Evolutionary conservation across 2,797 vertebrate genomes (phyloP).

Genomic region (Danio jaintianensis): DNA sequence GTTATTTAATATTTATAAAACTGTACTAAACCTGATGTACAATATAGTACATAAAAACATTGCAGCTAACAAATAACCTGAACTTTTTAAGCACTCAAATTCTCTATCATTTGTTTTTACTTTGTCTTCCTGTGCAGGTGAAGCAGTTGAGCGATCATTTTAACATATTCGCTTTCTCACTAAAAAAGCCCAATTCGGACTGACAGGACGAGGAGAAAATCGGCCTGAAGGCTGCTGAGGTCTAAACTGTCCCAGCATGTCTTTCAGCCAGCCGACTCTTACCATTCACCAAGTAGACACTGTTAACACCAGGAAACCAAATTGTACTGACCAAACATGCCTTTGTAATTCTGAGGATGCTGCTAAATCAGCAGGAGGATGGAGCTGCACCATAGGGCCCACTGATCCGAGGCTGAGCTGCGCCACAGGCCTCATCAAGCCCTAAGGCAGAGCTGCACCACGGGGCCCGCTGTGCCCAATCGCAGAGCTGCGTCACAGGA

Average conservation of each 20-base stretch:
- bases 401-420: constrained; percentile 25
- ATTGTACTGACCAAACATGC: constrained; percentile 53
- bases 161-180: constrained; percentile 91
- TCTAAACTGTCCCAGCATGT: constrained; percentile 77
- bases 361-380: constrained; percentile 30
- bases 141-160: constrained; percentile 94
- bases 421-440: constrained; percentile 6
- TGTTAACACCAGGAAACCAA: constrained; percentile 59
- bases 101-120: neutral
- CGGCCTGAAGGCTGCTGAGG: constrained; percentile 85
- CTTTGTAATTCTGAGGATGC: constrained; percentile 42
- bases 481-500: constrained; percentile 35
- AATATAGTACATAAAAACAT: neutral
- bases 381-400: constrained; percentile 40
- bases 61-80: no score
- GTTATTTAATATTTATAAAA: no score
- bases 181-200: constrained; percentile 90
- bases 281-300: constrained; percentile 84
- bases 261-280: constrained; percentile 80
- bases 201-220: constrained; percentile 94
- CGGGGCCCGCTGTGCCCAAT: constrained; percentile 33
- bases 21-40: no score
- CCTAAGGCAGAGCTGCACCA: constrained; percentile 19
- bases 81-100: neutral
- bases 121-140: constrained; percentile 76